Evolutionary conservation across 92 coral and sea anemone genomes (phyloP).

Genomic region (Paramuricea clavata): DNA sequence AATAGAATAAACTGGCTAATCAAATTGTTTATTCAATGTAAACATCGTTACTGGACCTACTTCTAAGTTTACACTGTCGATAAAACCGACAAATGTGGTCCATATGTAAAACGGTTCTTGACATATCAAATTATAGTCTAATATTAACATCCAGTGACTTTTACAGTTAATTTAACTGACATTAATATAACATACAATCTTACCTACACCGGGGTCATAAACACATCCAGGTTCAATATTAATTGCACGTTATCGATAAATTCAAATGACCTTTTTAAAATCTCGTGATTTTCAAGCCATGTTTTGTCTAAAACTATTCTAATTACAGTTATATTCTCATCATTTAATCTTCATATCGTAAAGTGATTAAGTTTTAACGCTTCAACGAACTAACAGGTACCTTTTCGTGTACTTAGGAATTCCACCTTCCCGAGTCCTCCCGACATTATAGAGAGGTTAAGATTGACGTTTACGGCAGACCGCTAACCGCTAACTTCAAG

Average conservation of each 20-base stretch:
- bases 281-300: neutral
- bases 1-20: neutral
- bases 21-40: neutral
- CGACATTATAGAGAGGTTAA: neutral
- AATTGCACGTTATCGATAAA: neutral
- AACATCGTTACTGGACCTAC: too few relatives aligned
- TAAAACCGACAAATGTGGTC: too few relatives aligned
- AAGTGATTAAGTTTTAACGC: slow-evolving; percentile 1
- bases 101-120: too few relatives aligned
- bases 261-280: neutral
- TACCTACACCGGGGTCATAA: neutral
- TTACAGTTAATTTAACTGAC: too few relatives aligned
- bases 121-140: too few relatives aligned
- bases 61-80: too few relatives aligned
- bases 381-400: slow-evolving; percentile 23
- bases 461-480: too few relatives aligned
- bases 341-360: neutral
- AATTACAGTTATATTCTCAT: neutral
- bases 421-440: neutral
- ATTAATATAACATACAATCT: neutral
- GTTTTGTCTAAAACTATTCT: neutral
- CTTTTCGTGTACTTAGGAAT: neutral
- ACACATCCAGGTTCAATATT: neutral
- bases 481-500: too few relatives aligned
- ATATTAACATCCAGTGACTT: too few relatives aligned